These are phyloP conservation scores for Toxostoma redivivum DNA, from an alignment of 2,113 vertebrate species.

Conservation along the genomic window DNA sequence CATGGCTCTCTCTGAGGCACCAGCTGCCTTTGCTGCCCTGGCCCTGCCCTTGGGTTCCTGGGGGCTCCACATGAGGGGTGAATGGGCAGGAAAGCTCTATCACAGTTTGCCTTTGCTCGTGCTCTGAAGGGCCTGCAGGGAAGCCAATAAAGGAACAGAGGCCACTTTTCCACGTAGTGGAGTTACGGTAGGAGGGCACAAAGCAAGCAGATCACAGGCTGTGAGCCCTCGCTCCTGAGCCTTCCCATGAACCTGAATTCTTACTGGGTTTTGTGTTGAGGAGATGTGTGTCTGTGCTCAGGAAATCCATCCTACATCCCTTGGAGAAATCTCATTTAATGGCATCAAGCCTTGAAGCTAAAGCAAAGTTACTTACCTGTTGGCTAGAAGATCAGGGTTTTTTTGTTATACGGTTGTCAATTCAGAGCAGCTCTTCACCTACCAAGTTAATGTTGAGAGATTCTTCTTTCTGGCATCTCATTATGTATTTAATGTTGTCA, in stretches of 20 bases:
- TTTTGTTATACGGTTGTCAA: background rate
- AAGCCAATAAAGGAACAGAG: background rate
- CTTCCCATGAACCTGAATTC: background rate
- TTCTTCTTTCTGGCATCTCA: background rate
- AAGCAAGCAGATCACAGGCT: rapidly evolving
- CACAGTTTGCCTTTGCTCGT: background rate
- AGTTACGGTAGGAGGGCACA: background rate
- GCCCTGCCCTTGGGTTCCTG: rapidly evolving
- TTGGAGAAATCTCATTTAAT: background rate
- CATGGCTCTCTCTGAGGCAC: background rate
- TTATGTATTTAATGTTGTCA: background rate
- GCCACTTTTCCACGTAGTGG: background rate
- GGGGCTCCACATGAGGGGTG: rapidly evolving
- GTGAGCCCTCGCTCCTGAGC: rapidly evolving
- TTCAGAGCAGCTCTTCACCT: background rate
- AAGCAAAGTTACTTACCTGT: background rate
- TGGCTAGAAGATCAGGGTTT: rapidly evolving
- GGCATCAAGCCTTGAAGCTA: background rate
- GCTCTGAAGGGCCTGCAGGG: background rate
- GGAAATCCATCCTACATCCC: background rate
- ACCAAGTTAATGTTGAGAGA: background rate
- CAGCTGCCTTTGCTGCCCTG: background rate
- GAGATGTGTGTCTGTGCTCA: background rate
- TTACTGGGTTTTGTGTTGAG: background rate
- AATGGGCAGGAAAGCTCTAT: background rate